Conservation (phyloP, 2,888 invertebrate genomes). For the Chouioia cunea region DNA sequence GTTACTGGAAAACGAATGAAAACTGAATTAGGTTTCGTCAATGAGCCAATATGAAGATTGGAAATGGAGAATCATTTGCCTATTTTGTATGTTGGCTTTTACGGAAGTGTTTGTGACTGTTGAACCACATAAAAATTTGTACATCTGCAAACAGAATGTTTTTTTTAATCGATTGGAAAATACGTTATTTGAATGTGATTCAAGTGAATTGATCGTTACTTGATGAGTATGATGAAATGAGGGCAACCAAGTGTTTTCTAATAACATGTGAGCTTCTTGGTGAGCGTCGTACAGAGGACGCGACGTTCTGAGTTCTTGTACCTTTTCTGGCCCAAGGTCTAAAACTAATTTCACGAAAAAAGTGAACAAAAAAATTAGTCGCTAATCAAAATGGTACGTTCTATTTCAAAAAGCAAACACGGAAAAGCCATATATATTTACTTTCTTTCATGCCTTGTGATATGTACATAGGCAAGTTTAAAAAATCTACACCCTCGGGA, state of each 20-base stretch:
- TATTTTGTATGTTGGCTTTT: conserved; percentile 70
- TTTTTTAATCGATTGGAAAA: conserved; percentile 17
- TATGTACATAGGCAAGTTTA: conserved; percentile 63
- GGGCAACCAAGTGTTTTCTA: conserved; percentile 82
- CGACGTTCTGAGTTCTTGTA: conserved; percentile 81
- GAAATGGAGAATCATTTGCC: conserved; percentile 67
- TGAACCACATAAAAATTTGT: conserved; percentile 78
- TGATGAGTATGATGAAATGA: conserved; percentile 87
- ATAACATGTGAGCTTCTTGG: conserved; percentile 79
- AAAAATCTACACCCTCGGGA: conserved; percentile 72
- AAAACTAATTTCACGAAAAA: conserved; percentile 68
- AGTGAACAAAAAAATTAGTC: conserved; percentile 7
- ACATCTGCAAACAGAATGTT: conserved; percentile 72
- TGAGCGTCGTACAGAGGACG: conserved; percentile 84
- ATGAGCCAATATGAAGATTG: not conserved
- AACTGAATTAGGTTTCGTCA: too few relatives aligned
- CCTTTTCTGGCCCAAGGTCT: conserved; percentile 74
- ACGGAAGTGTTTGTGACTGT: conserved; percentile 73
- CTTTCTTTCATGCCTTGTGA: conserved; percentile 62
- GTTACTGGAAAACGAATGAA: conserved; percentile 31
- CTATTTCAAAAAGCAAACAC: too few relatives aligned
- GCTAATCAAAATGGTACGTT: conserved; percentile 1
- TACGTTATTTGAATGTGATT: conserved; percentile 3
- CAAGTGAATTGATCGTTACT: conserved; percentile 67
- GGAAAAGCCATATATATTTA: conserved; percentile 42